Conservation (phyloP, 2,888 invertebrate species). For the Caenorhabditis sinica region DNA sequence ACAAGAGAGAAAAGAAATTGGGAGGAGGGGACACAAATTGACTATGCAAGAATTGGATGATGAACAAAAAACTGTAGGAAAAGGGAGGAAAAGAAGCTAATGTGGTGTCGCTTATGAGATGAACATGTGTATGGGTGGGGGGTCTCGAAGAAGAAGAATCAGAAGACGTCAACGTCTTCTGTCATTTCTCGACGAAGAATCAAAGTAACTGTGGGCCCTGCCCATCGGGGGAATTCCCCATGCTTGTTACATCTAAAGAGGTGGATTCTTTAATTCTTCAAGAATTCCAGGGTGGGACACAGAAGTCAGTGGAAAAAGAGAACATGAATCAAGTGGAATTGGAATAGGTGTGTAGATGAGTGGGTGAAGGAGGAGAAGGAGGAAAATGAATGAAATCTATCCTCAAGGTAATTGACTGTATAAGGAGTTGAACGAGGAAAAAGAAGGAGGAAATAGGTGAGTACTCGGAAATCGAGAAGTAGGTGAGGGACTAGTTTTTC, state of each 20-base stretch:
- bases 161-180: constrained; percentile 19
- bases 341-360: neutral
- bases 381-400: neutral
- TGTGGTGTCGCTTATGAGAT: constrained; percentile 28
- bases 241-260: neutral
- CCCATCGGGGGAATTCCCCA: neutral
- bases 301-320: neutral
- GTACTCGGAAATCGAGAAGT: too few species aligned
- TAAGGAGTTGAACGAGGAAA: constrained; percentile 8
- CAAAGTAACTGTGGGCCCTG: constrained; percentile 7
- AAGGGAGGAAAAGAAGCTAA: constrained; percentile 5
- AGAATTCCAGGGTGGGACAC: neutral
- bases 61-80: constrained; percentile 16
- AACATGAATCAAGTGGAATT: constrained; percentile 15
- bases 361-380: neutral
- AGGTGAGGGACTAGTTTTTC: too few species aligned
- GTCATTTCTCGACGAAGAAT: neutral
- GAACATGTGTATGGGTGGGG: neutral
- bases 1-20: constrained; percentile 4
- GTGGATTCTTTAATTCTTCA: neutral
- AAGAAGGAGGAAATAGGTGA: neutral
- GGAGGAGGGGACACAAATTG: neutral
- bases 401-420: constrained; percentile 27
- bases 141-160: neutral
- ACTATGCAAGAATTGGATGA: constrained; percentile 4